Evolutionary conservation across 2,113 vertebrate genomes (phyloP).

Genomic region (Suricata suricatta): DNA sequence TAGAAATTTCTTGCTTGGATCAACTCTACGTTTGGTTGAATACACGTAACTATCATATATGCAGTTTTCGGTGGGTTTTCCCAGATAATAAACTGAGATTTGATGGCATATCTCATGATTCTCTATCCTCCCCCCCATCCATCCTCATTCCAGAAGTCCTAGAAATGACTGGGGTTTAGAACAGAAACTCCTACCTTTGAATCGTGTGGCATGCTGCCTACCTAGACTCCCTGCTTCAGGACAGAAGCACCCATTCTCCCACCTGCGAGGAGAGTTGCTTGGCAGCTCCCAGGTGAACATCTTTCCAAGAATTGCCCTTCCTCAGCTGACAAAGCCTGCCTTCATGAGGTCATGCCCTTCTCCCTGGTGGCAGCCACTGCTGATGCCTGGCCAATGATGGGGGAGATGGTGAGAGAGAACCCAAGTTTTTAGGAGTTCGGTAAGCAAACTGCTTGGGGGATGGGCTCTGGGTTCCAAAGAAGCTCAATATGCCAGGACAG

Average conservation of each 20-base stretch:
- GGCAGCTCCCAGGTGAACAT: background rate
- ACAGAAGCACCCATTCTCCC: background rate
- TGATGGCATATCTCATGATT: background rate
- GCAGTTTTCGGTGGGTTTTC: background rate
- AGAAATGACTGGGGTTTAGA: background rate
- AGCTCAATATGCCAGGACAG: background rate
- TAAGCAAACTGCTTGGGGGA: background rate
- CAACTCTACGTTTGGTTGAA: background rate
- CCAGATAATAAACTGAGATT: background rate
- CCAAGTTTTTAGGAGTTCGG: background rate
- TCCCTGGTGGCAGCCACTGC: background rate
- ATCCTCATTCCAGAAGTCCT: background rate
- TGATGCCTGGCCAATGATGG: background rate
- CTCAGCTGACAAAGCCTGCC: background rate
- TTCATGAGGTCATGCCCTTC: background rate
- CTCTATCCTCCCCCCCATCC: background rate
- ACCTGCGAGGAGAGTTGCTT: background rate
- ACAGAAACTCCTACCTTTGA: background rate
- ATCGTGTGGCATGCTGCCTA: background rate
- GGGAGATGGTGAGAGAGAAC: accelerated
- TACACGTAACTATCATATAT: background rate
- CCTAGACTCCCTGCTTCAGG: background rate
- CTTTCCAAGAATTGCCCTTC: background rate
- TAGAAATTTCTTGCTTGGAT: background rate
- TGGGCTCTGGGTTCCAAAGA: background rate